Evolutionary conservation across 2,797 vertebrate species (phyloP).

Genomic region (Hyperoplus immaculatus): DNA sequence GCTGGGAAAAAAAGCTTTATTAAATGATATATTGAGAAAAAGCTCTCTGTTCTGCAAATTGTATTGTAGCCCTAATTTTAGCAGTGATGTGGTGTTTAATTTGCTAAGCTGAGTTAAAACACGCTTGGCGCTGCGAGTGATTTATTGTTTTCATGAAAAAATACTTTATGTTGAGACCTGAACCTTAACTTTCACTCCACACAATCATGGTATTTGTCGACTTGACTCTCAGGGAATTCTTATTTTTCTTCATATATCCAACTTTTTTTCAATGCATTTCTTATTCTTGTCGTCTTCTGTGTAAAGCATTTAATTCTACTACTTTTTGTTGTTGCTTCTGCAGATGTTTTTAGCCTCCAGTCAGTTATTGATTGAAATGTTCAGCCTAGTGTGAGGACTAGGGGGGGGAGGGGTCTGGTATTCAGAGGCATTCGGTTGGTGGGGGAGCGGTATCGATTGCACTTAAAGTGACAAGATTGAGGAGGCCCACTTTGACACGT

Average conservation of each 20-base stretch:
- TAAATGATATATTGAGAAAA: constrained; percentile 7
- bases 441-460: constrained; percentile 82
- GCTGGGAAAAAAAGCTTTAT: constrained; percentile 14
- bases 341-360: constrained; percentile 73
- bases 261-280: not conserved
- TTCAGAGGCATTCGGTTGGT: constrained; percentile 65
- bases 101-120: not conserved
- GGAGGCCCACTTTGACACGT: constrained; percentile 78
- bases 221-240: not conserved
- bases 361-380: constrained; percentile 80
- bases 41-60: not conserved
- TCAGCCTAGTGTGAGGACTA: constrained; percentile 58
- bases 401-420: constrained; percentile 31
- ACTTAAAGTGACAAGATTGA: constrained; percentile 85
- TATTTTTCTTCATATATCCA: not conserved
- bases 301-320: constrained; percentile 59
- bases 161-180: not conserved
- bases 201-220: not conserved
- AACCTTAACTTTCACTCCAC: not conserved
- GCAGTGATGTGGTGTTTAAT: constrained; percentile 19
- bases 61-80: constrained; percentile 1
- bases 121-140: not conserved
- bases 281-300: constrained; percentile 7
- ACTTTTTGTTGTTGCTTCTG: constrained; percentile 52
- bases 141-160: constrained; percentile 5